Conservation (phyloP, 2,888 invertebrate species). For the Dicranocentrus wangi region DNA sequence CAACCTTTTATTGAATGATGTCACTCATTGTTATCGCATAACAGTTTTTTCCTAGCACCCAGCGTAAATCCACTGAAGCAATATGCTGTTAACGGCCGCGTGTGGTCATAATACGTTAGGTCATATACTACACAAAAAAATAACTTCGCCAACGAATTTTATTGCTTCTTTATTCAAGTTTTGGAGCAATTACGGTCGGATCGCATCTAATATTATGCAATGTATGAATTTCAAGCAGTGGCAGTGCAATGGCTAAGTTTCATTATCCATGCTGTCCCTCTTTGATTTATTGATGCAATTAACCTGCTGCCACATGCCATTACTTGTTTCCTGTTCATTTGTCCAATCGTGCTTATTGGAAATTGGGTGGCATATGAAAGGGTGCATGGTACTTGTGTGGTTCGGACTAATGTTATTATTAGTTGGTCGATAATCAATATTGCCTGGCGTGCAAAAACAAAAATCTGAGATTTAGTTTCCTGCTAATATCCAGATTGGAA, state of each 20-base stretch:
- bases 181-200: not conserved
- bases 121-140: not conserved
- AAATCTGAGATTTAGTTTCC: no score
- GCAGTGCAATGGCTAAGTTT: not conserved
- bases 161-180: not conserved
- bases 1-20: constrained; percentile 3
- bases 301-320: constrained; percentile 36
- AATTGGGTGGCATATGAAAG: no score
- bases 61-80: not conserved
- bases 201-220: not conserved
- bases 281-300: constrained; percentile 52
- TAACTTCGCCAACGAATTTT: not conserved
- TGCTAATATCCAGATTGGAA: no score
- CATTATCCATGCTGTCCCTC: not conserved
- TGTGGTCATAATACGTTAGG: not conserved
- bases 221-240: not conserved
- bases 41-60: not conserved
- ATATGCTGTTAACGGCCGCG: no score
- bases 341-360: not conserved
- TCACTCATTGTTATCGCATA: not conserved
- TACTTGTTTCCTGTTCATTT: constrained; percentile 8
- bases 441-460: not conserved
- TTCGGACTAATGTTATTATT: no score
- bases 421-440: not conserved
- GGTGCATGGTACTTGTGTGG: no score